These are phyloP conservation scores for Chroicocephalus ridibundus DNA, from an alignment of 2,113 vertebrate species.

Conservation along the genomic window DNA sequence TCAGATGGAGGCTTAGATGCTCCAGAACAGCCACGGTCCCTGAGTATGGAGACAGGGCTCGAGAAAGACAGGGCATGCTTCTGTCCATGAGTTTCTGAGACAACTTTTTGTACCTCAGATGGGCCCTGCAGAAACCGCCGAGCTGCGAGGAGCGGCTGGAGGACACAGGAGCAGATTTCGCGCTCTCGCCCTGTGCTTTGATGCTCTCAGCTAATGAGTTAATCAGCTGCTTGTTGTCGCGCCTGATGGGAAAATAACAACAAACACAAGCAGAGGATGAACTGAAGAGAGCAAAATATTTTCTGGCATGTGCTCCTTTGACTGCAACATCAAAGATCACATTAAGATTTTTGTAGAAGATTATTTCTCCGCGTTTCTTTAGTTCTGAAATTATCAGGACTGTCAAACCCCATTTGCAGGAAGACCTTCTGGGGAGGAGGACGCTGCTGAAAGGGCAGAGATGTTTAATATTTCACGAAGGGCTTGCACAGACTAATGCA, in stretches of 20 bases:
- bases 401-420: conserved; percentile 22
- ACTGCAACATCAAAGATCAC: conserved; percentile 49
- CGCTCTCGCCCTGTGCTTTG: background rate
- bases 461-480: conserved; percentile 56
- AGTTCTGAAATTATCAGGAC: background rate
- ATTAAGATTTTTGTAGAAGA: conserved; percentile 13
- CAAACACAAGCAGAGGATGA: conserved; percentile 24
- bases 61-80: background rate
- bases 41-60: background rate
- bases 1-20: background rate
- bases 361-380: background rate
- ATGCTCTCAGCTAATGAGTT: conserved; percentile 30
- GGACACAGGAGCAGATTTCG: background rate
- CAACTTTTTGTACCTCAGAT: background rate
- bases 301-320: conserved; percentile 40
- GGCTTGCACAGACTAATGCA: background rate
- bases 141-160: background rate
- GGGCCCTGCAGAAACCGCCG: background rate
- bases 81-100: background rate
- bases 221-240: conserved; percentile 1
- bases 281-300: conserved; percentile 10
- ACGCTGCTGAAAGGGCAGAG: background rate
- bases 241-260: conserved; percentile 35
- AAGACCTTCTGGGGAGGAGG: conserved; percentile 13
- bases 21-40: rapidly evolving